Evolutionary conservation across 2,888 invertebrate species (phyloP).

Genomic region (Pristionchus exspectatus): DNA sequence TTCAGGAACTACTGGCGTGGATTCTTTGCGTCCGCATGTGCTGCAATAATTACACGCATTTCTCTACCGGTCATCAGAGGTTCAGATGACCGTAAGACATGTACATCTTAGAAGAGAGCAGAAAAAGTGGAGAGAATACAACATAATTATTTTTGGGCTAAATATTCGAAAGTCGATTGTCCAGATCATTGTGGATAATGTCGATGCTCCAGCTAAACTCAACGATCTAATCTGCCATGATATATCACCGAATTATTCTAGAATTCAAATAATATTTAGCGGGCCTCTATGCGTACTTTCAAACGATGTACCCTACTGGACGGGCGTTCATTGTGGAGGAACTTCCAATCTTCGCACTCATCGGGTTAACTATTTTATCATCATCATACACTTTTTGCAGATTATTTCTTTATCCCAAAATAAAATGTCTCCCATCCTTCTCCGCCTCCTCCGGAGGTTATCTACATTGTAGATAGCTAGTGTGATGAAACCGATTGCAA

Average conservation of each 20-base stretch:
- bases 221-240: no score
- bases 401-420: background rate
- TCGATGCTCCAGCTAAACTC: no score
- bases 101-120: background rate
- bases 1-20: slow-evolving; percentile 48
- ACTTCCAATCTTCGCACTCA: slow-evolving; percentile 44
- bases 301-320: slow-evolving; percentile 30
- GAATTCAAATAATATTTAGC: background rate
- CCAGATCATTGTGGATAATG: background rate
- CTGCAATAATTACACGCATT: slow-evolving; percentile 45
- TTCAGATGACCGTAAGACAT: background rate
- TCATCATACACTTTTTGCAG: background rate
- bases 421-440: no score
- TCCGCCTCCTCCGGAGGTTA: background rate
- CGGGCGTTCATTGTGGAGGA: slow-evolving; percentile 15
- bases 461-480: background rate
- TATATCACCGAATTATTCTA: background rate
- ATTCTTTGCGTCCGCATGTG: slow-evolving; percentile 40
- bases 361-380: slow-evolving; percentile 1
- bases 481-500: background rate
- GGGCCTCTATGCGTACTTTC: slow-evolving; percentile 36
- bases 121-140: background rate
- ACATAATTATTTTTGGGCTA: no score
- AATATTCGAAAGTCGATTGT: background rate
- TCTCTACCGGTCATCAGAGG: slow-evolving; percentile 6